Percentiles rank a stretch among this genome's conserved stretches.
Conservation (phyloP, 1,140 invertebrate species). For the Neuroterus valhalla region DNA sequence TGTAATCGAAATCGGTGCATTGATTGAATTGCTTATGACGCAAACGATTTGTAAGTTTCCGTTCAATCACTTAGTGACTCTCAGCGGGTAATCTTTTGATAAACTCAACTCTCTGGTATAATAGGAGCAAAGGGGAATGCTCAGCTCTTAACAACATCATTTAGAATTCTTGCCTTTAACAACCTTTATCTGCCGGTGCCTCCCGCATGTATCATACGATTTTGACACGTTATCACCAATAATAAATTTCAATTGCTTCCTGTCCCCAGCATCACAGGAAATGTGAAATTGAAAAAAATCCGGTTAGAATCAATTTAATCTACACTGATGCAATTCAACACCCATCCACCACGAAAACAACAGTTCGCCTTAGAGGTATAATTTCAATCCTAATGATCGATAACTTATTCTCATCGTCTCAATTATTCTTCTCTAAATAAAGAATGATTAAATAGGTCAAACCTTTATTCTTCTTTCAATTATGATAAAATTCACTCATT, state of each 20-base stretch:
- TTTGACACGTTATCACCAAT: conserved; percentile 35
- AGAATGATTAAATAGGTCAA: too few species aligned
- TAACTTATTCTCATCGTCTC: too few species aligned
- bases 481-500: too few species aligned
- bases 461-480: too few species aligned
- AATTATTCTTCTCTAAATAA: too few species aligned
- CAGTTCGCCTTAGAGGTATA: background rate
- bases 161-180: conserved; percentile 3
- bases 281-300: conserved; percentile 38
- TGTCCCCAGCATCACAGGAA: conserved; percentile 30
- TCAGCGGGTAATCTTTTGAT: conserved; percentile 31
- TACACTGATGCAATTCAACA: background rate
- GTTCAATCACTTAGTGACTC: conserved; percentile 34
- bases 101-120: conserved; percentile 36
- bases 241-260: conserved; percentile 30
- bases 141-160: conserved; percentile 32
- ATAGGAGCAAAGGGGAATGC: conserved; percentile 37
- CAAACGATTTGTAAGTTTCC: conserved; percentile 8
- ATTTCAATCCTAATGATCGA: too few species aligned
- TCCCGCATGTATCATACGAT: conserved; percentile 32
- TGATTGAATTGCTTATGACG: background rate
- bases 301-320: too few species aligned
- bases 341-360: background rate
- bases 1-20: conserved; percentile 25
- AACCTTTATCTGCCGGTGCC: conserved; percentile 30